These are phyloP conservation scores for Chaetorhynchus papuensis DNA, from an alignment of 2,113 vertebrate species.

Conservation along the genomic window DNA sequence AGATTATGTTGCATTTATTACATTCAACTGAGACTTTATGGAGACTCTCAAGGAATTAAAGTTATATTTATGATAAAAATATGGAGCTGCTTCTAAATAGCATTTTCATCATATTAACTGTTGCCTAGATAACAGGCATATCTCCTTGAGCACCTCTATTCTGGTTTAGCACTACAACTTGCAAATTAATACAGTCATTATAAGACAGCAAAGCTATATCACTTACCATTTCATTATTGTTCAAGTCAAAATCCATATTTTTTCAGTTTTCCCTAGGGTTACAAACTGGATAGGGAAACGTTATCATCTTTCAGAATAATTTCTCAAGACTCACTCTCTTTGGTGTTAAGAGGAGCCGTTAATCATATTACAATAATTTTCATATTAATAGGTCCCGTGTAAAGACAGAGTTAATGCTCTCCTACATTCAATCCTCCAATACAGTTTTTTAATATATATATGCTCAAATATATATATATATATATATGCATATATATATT, in stretches of 20 bases:
- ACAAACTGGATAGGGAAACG: constrained; percentile 15
- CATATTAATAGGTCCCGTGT: constrained; percentile 21
- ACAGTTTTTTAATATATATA: not conserved
- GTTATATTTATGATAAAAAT: constrained; percentile 46
- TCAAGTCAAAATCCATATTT: constrained; percentile 58
- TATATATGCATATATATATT: not conserved
- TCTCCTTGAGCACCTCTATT: constrained; percentile 53
- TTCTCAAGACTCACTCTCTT: constrained; percentile 21
- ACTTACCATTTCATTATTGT: constrained; percentile 62
- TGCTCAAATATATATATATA: not conserved
- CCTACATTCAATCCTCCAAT: not conserved
- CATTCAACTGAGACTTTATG: constrained; percentile 8
- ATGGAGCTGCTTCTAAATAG: constrained; percentile 40
- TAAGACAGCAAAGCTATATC: constrained; percentile 46
- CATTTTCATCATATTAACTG: constrained; percentile 60
- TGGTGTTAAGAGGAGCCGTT: constrained; percentile 16
- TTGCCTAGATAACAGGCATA: constrained; percentile 65
- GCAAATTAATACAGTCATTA: constrained; percentile 66
- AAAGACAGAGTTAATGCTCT: not conserved
- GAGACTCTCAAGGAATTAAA: constrained; percentile 55
- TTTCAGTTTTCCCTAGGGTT: constrained; percentile 45
- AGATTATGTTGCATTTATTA: constrained; percentile 11
- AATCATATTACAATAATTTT: constrained; percentile 52
- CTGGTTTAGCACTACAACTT: constrained; percentile 49
- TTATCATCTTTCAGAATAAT: constrained; percentile 47